These are phyloP conservation scores for Leuctra nigra DNA, from an alignment of 2,888 invertebrate genomes.

Conservation along the genomic window DNA sequence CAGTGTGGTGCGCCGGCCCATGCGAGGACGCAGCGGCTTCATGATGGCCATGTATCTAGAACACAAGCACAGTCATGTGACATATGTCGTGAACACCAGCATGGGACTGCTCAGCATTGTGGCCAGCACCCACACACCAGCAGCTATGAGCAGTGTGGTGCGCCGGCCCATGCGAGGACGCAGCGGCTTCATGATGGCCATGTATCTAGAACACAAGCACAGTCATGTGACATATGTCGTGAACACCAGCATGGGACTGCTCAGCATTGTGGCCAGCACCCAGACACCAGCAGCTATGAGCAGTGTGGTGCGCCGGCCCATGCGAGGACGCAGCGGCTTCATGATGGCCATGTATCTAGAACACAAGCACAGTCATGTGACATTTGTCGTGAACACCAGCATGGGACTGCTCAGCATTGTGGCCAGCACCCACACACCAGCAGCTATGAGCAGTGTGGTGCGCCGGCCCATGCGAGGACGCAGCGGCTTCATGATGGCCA, in stretches of 20 bases:
- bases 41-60: neutral
- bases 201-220: neutral
- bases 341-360: neutral
- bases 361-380: neutral
- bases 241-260: neutral
- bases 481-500: neutral
- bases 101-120: too few species aligned
- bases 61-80: neutral
- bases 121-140: neutral
- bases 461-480: neutral
- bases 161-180: neutral
- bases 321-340: neutral
- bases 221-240: neutral
- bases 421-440: neutral
- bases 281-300: neutral
- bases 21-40: neutral
- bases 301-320: neutral
- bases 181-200: neutral
- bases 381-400: too few species aligned
- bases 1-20: neutral
- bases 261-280: neutral
- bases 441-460: neutral
- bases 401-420: neutral
- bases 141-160: neutral
- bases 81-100: too few species aligned